These are phyloP conservation scores for Lacerta viridis DNA, from an alignment of 2,797 vertebrate species.

Conservation along the genomic window DNA sequence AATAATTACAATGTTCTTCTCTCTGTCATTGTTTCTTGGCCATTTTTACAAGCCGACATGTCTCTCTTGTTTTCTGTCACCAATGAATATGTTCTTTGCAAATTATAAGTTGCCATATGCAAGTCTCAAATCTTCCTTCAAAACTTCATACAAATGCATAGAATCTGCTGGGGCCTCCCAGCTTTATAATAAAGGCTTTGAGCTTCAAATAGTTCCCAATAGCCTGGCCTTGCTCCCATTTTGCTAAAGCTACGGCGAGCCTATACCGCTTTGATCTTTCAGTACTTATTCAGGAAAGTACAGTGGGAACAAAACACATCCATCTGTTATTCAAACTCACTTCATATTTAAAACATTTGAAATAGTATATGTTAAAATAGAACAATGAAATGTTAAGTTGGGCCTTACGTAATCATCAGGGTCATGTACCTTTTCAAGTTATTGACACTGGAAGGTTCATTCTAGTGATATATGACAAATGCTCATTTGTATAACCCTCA, in stretches of 20 bases:
- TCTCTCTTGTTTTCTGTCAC: constrained; percentile 16
- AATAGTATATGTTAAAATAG: constrained; percentile 11
- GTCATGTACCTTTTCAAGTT: neutral
- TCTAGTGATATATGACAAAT: neutral
- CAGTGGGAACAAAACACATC: neutral
- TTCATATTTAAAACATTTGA: constrained; percentile 25
- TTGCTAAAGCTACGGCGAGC: constrained; percentile 1
- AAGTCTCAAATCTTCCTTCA: constrained; percentile 30
- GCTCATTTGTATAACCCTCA: neutral
- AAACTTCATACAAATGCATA: constrained; percentile 8
- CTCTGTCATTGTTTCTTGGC: neutral
- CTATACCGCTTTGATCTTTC: constrained; percentile 10
- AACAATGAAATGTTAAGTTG: constrained; percentile 11
- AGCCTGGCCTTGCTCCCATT: constrained; percentile 13
- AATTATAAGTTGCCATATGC: constrained; percentile 8
- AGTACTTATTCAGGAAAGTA: constrained; percentile 14
- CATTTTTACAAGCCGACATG: neutral
- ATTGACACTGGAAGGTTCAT: neutral
- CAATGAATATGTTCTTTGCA: neutral
- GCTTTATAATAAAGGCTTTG: neutral
- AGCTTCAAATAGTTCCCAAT: constrained; percentile 13
- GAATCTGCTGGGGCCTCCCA: neutral
- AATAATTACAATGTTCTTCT: neutral
- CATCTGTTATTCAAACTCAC: constrained; percentile 1
- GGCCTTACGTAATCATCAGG: neutral